phyloP scores from a whole-genome alignment of 2,888 invertebrate genomes.

The Heliconius ethilla region DNA sequence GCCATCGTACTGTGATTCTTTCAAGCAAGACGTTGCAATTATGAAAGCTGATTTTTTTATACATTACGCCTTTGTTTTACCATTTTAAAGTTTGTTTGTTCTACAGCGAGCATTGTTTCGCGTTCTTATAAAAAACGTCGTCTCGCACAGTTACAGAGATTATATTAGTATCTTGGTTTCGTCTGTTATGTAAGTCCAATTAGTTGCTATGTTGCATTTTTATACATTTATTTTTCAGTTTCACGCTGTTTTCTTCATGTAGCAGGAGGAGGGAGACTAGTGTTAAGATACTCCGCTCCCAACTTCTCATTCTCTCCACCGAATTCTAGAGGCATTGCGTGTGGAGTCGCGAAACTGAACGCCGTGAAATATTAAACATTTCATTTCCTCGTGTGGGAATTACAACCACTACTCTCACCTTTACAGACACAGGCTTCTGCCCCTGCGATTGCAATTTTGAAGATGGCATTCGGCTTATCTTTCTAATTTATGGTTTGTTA shows the following conservation, averaged over 20 bases:
- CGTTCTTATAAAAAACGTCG: neutral
- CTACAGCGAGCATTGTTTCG: slow-evolving; percentile 10
- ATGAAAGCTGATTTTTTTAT: slow-evolving; percentile 21
- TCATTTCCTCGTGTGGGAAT: too few relatives aligned
- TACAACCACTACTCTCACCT: too few relatives aligned
- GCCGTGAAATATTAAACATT: too few relatives aligned
- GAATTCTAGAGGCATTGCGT: too few relatives aligned
- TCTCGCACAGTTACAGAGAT: neutral
- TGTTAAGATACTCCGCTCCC: too few relatives aligned
- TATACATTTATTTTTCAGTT: neutral
- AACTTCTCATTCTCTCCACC: too few relatives aligned
- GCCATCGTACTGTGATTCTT: slow-evolving; percentile 2
- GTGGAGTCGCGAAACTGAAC: too few relatives aligned
- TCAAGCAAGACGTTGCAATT: slow-evolving; percentile 17
- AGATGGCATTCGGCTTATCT: too few relatives aligned
- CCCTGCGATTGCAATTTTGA: neutral
- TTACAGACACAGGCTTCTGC: too few relatives aligned
- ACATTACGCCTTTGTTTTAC: slow-evolving; percentile 17
- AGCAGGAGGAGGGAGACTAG: too few relatives aligned
- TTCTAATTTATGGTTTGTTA: too few relatives aligned
- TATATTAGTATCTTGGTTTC: slow-evolving; percentile 2
- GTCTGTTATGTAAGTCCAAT: slow-evolving; percentile 17
- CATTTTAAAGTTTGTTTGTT: slow-evolving; percentile 18
- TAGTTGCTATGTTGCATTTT: neutral
- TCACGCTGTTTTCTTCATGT: too few relatives aligned